Evolutionary conservation across 2,797 vertebrate genomes (phyloP).

Genomic region (Sciaenops ocellatus): DNA sequence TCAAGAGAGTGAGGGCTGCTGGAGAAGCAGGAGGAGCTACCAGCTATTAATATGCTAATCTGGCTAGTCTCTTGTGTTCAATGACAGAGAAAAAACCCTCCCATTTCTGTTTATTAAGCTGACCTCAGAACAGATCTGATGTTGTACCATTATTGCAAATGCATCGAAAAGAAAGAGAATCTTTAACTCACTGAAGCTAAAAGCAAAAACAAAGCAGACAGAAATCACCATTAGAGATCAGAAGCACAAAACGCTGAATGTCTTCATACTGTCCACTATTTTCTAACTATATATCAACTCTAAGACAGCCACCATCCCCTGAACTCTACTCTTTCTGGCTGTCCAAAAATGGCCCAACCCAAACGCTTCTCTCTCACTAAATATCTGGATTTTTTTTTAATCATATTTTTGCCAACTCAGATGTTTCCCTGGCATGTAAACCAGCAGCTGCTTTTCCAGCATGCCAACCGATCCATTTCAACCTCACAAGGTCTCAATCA

Average conservation of each 20-base stretch:
- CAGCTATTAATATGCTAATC: slow-evolving; percentile 81
- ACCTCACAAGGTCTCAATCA: slow-evolving; percentile 37
- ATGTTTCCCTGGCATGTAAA: slow-evolving; percentile 23
- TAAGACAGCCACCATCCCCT: background rate
- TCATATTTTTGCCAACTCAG: background rate
- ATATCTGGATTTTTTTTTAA: too few species aligned
- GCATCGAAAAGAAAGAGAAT: background rate
- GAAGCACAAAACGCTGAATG: background rate
- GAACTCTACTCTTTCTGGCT: background rate
- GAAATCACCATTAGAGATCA: background rate
- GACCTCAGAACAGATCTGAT: slow-evolving; percentile 49
- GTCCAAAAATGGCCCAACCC: background rate
- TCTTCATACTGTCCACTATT: background rate
- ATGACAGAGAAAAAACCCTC: slow-evolving; percentile 44
- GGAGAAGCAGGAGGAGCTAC: slow-evolving; percentile 73
- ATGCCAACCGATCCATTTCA: slow-evolving; percentile 32
- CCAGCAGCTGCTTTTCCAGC: slow-evolving; percentile 17
- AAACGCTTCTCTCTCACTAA: too few species aligned
- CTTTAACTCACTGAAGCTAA: background rate
- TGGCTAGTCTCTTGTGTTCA: slow-evolving; percentile 35
- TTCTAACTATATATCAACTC: background rate
- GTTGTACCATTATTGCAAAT: slow-evolving; percentile 37
- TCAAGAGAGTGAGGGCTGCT: slow-evolving; percentile 42
- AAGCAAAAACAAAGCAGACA: background rate
- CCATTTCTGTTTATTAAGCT: slow-evolving; percentile 54